These are phyloP conservation scores for Anguilla japonica DNA, from an alignment of 2,113 vertebrate genomes.

Conservation along the genomic window DNA sequence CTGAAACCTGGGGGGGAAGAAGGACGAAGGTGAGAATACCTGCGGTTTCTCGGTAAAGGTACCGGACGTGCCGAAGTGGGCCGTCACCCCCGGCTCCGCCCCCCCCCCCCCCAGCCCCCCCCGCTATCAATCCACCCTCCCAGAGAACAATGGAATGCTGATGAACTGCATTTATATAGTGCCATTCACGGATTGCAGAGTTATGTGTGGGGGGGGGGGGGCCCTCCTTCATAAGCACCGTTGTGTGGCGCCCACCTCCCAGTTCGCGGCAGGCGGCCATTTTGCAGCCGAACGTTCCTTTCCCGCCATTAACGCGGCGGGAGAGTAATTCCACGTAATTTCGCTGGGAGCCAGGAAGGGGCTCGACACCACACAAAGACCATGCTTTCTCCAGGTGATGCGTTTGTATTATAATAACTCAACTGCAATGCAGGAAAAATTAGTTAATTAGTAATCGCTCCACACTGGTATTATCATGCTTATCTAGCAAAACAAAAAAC, in stretches of 20 bases:
- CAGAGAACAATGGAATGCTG: not conserved
- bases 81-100: too few species aligned
- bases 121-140: not conserved
- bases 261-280: not conserved
- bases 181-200: too few species aligned
- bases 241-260: not conserved
- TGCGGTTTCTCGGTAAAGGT: too few species aligned
- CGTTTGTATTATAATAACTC: slow-evolving; percentile 23
- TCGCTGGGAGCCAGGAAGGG: not conserved
- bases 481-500: slow-evolving; percentile 3
- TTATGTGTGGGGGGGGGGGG: too few species aligned
- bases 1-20: too few species aligned
- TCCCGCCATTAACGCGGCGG: not conserved
- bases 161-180: not conserved
- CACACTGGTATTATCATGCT: slow-evolving; percentile 21
- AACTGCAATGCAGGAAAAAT: slow-evolving; percentile 11
- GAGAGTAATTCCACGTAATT: not conserved
- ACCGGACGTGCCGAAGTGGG: too few species aligned
- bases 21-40: too few species aligned
- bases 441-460: slow-evolving; percentile 26
- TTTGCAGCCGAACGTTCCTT: not conserved
- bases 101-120: too few species aligned
- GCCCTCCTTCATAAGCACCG: not conserved
- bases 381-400: slow-evolving; percentile 14
- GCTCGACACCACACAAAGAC: not conserved